Conservation (phyloP, 2,113 vertebrate genomes). For the Elaphurus davidianus region DNA sequence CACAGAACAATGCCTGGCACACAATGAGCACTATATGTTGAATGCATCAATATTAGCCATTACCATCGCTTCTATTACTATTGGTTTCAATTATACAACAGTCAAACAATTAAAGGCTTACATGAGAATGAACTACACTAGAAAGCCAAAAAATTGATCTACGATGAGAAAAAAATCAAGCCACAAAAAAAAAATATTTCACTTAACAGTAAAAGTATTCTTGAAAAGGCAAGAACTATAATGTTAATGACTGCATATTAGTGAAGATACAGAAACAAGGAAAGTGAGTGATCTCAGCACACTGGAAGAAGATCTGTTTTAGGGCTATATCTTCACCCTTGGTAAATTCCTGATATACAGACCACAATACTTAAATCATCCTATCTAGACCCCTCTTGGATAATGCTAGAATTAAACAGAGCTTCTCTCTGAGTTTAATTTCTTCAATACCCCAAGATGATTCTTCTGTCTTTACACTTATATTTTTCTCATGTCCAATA, state of each 20-base stretch:
- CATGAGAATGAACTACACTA: background rate
- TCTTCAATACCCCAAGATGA: background rate
- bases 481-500: background rate
- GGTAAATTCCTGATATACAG: background rate
- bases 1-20: background rate
- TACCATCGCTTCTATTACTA: background rate
- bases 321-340: background rate
- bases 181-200: background rate
- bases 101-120: background rate
- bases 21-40: background rate
- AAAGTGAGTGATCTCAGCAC: background rate
- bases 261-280: background rate
- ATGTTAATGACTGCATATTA: background rate
- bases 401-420: conserved; percentile 32
- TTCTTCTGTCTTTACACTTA: conserved; percentile 6
- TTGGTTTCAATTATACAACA: background rate
- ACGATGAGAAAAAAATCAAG: background rate
- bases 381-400: background rate
- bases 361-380: background rate
- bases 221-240: conserved; percentile 21
- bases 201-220: background rate
- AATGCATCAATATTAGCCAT: background rate
- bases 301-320: background rate
- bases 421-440: background rate
- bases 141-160: background rate